phyloP scores from a whole-genome alignment of 2,888 invertebrate species.

The Napeogenes inachia region DNA sequence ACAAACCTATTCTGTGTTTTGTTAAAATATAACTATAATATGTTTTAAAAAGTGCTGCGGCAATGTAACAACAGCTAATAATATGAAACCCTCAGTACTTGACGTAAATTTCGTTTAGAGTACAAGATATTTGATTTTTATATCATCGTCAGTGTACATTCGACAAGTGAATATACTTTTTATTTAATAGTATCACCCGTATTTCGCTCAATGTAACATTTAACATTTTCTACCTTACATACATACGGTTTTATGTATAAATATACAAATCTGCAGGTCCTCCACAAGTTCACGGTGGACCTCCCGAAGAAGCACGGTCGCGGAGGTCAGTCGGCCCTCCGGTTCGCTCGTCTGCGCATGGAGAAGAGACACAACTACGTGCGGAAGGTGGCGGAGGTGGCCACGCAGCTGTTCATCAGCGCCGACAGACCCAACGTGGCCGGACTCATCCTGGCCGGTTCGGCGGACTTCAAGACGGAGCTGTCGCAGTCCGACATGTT shows the following conservation, averaged over 20 bases:
- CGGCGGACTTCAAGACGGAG: slow-evolving; percentile 99
- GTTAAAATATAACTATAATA: too few species aligned
- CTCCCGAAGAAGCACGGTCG: slow-evolving; percentile 99
- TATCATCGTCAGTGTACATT: too few species aligned
- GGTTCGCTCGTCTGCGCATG: slow-evolving; percentile 99
- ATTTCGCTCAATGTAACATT: neutral
- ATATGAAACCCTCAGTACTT: too few species aligned
- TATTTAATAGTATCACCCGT: neutral
- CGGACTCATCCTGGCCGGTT: slow-evolving; percentile 98
- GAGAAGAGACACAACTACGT: slow-evolving; percentile 99
- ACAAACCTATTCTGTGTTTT: too few species aligned
- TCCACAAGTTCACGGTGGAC: slow-evolving; percentile 98
- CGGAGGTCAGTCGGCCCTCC: slow-evolving; percentile 99
- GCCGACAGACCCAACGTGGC: slow-evolving; percentile 99
- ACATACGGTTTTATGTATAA: neutral
- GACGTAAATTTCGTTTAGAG: too few species aligned
- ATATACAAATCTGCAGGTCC: slow-evolving; percentile 76
- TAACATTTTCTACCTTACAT: too few species aligned
- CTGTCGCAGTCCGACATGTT: slow-evolving; percentile 99
- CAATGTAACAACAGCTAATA: too few species aligned
- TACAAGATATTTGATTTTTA: too few species aligned
- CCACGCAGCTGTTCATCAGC: slow-evolving; percentile 97
- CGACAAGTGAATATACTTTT: neutral
- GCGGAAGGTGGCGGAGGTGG: slow-evolving; percentile 89
- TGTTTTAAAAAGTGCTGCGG: too few species aligned